Evolutionary conservation across 1,140 invertebrate genomes (phyloP).

Genomic region (Tetranychus cinnabarinus): DNA sequence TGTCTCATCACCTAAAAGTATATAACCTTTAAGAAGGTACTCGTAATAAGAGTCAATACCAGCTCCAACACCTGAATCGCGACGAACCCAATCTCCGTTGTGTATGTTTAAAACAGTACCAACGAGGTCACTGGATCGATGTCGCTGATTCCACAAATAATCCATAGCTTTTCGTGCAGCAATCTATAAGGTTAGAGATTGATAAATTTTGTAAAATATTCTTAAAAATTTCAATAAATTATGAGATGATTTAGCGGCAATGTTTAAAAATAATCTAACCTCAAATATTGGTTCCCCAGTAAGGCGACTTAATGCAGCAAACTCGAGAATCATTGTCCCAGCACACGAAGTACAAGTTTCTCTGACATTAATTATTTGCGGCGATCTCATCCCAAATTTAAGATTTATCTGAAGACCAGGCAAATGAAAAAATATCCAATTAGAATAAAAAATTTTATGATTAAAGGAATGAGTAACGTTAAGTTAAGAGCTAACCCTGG

Average conservation of each 20-base stretch:
- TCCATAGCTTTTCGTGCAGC: constrained; percentile 92
- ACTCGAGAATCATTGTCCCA: constrained; percentile 92
- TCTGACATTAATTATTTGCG: constrained; percentile 40
- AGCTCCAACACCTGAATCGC: constrained; percentile 91
- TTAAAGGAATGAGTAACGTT: neutral
- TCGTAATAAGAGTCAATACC: constrained; percentile 32
- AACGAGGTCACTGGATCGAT: constrained; percentile 61
- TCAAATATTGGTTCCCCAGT: constrained; percentile 82
- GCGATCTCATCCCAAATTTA: constrained; percentile 55
- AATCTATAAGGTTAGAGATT: constrained; percentile 26
- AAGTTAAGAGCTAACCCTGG: constrained; percentile 34
- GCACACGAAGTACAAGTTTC: constrained; percentile 95
- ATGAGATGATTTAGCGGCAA: too few species aligned
- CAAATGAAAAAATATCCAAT: constrained; percentile 2
- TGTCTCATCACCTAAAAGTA: constrained; percentile 48
- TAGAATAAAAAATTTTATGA: neutral
- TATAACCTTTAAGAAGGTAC: constrained; percentile 78
- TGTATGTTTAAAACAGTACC: constrained; percentile 87
- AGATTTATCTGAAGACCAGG: constrained; percentile 49
- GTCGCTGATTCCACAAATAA: constrained; percentile 75
- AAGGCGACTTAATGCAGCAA: constrained; percentile 76
- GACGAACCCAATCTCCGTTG: constrained; percentile 82
- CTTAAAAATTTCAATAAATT: neutral
- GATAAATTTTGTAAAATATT: neutral
- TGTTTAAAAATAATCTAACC: constrained; percentile 20